phyloP scores from a whole-genome alignment of 2,113 vertebrate species.

The Monopterus albus region DNA sequence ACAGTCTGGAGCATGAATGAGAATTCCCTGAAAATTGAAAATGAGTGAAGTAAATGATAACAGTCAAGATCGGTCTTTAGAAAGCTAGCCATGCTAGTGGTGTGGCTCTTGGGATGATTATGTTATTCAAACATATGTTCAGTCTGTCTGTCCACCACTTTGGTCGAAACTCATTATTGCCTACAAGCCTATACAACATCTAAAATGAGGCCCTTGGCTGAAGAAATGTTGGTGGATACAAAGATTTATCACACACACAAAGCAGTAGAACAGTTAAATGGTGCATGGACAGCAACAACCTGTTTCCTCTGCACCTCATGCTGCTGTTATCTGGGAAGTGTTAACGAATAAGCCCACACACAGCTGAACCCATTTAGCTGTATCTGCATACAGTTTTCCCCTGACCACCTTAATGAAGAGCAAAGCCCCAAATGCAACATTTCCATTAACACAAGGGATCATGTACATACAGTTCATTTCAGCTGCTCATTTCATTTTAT shows the following conservation, averaged over 20 bases:
- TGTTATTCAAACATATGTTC: too few relatives aligned
- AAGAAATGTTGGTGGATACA: not conserved
- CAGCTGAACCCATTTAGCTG: not conserved
- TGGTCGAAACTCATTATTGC: too few relatives aligned
- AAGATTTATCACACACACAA: not conserved
- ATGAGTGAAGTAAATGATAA: too few relatives aligned
- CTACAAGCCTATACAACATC: not conserved
- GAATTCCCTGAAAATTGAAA: too few relatives aligned
- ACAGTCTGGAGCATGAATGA: too few relatives aligned
- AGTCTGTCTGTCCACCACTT: too few relatives aligned
- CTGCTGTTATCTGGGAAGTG: slow-evolving; percentile 2
- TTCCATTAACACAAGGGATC: not conserved
- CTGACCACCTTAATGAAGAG: slow-evolving; percentile 8
- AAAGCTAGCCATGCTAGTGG: too few relatives aligned
- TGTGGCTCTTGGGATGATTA: too few relatives aligned
- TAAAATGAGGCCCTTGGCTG: not conserved
- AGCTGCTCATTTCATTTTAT: slow-evolving; percentile 11
- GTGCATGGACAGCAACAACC: not conserved
- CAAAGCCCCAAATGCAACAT: slow-evolving; percentile 3
- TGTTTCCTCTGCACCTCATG: not conserved
- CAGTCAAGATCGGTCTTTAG: too few relatives aligned
- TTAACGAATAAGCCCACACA: slow-evolving; percentile 2
- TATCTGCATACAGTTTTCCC: slow-evolving; percentile 8
- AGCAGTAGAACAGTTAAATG: not conserved
- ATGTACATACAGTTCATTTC: not conserved